A percentile compares a stretch with the other conserved stretches of the same genome.
phyloP scores from a whole-genome alignment of 1,140 invertebrate genomes.

The Zaprionus vittiger region DNA sequence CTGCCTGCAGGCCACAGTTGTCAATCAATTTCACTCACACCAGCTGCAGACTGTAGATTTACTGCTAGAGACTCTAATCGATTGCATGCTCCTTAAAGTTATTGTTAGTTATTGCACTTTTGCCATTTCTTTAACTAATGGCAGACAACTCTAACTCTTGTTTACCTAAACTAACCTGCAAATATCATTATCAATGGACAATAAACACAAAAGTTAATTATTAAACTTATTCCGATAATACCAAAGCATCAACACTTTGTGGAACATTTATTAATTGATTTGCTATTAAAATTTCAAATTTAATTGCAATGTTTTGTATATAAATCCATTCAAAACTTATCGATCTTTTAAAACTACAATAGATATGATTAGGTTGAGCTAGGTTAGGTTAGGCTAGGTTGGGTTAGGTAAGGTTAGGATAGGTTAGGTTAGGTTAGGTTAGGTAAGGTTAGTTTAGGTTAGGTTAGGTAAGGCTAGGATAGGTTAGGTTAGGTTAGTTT shows the following conservation, averaged over 20 bases:
- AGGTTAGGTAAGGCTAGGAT: no score
- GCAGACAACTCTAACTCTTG: neutral
- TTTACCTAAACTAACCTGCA: neutral
- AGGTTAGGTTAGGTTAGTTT: no score
- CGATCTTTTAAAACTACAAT: no score
- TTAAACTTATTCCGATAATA: neutral
- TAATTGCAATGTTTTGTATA: no score
- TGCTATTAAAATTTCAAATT: no score
- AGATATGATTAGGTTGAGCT: no score
- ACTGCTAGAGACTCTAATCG: neutral
- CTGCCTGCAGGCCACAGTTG: slow-evolving; percentile 12
- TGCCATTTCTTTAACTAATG: neutral
- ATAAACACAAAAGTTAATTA: neutral
- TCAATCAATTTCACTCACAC: slow-evolving; percentile 10
- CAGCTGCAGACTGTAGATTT: neutral
- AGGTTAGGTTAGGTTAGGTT: no score
- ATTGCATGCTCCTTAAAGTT: neutral
- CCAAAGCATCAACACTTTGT: neutral
- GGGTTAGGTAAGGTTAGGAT: no score
- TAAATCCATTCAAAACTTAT: no score
- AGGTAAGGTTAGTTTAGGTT: no score
- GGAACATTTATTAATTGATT: no score
- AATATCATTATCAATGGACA: neutral
- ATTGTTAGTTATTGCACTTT: neutral
- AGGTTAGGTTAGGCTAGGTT: no score